A percentile compares a stretch with the other conserved stretches of the same genome.
Evolutionary conservation across 37 sponge, comb jelly and placozoan genomes (phyloP).

Genomic region (Halichondria panicea): DNA sequence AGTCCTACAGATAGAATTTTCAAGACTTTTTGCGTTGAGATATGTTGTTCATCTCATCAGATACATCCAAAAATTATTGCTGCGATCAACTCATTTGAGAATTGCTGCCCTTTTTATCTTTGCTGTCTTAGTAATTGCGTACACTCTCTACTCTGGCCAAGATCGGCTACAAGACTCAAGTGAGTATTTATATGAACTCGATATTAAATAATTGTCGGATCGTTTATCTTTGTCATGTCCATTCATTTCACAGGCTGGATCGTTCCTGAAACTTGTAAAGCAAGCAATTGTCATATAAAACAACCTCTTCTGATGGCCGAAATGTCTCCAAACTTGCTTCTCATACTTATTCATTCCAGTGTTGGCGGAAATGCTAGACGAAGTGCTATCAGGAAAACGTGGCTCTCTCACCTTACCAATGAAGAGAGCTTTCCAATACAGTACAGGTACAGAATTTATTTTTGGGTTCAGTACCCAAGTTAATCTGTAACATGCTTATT

Average conservation of each 20-base stretch:
- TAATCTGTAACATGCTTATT: too few relatives aligned
- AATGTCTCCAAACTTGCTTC: neutral
- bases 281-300: neutral
- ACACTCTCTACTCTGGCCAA: neutral
- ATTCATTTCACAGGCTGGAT: neutral
- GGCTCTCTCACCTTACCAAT: neutral
- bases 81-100: too few relatives aligned
- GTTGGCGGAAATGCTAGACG: neutral
- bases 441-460: neutral
- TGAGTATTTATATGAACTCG: neutral
- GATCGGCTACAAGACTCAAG: neutral
- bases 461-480: too few relatives aligned
- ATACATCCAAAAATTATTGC: too few relatives aligned
- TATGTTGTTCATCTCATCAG: too few relatives aligned
- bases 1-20: too few relatives aligned
- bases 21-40: too few relatives aligned
- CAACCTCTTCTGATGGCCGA: neutral
- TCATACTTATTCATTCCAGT: slow-evolving; percentile 13
- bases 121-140: neutral
- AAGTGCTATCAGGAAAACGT: slow-evolving; percentile 15
- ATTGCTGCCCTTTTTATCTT: too few relatives aligned
- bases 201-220: neutral
- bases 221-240: neutral
- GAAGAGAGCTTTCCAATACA: neutral
- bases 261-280: neutral